Evolutionary conservation across 2,797 vertebrate genomes (phyloP).

Genomic region (Lepus townsendii): DNA sequence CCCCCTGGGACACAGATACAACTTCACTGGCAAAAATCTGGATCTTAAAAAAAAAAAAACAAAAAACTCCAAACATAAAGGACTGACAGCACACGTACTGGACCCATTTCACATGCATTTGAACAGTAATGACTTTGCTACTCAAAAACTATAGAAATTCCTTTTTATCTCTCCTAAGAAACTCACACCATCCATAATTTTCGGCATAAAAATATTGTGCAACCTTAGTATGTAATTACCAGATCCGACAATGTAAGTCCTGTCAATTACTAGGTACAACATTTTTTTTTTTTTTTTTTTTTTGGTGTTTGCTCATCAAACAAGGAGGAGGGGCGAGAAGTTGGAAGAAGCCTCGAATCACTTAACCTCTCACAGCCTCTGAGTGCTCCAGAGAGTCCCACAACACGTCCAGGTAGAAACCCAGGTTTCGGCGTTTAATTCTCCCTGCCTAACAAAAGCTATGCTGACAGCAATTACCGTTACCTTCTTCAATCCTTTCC

Average conservation of each 20-base stretch:
- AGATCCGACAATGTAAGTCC: not conserved
- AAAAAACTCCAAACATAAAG: not conserved
- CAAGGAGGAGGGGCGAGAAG: not conserved
- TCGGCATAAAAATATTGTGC: not conserved
- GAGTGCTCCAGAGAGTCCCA: not conserved
- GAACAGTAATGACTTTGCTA: not conserved
- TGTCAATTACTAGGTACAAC: not conserved
- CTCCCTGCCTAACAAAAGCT: constrained; percentile 63
- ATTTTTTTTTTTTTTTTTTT: too few species aligned
- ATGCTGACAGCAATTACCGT: not conserved
- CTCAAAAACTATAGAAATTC: not conserved
- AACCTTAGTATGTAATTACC: constrained; percentile 4
- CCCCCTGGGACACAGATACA: too few species aligned
- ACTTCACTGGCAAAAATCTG: not conserved
- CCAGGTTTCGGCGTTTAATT: not conserved
- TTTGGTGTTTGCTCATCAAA: not conserved
- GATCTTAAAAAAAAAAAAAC: not conserved
- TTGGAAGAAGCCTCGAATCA: not conserved
- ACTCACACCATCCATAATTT: not conserved
- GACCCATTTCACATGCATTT: not conserved
- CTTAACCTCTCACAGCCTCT: not conserved
- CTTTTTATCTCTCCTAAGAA: constrained; percentile 21
- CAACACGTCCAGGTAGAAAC: not conserved
- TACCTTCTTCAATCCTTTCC: constrained; percentile 30
- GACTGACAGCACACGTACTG: not conserved